Base-by-base conservation (phyloP, 1,140 invertebrate genomes). In the Meloidogyne exigua region DNA sequence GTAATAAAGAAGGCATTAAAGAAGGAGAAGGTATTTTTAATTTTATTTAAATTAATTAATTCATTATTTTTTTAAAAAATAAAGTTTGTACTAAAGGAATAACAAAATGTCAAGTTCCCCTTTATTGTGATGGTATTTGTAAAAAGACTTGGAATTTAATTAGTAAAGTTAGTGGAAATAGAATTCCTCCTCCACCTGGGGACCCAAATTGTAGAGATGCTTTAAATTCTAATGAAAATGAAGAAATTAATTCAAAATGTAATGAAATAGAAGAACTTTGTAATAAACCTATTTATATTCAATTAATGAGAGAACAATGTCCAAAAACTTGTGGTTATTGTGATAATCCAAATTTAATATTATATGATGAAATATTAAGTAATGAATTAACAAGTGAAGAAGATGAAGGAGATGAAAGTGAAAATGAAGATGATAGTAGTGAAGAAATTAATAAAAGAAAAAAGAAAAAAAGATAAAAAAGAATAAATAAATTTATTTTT, bases 241-340 rank as follows among this genome's bases (percentile, higher is more conserved):
- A 73, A n/a, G 15, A 62, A 65, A 26, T 3, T 23, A 25, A 36
- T n/a, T 32, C 74, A 21, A 73, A 75, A 28, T 75, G 74, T 69
- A 57, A 23, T 28, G 70, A 25, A 25, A 57, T 68, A 10, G 42
- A 12, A 23, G 5, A 39, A 39, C 64, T 75, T n/a, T 75, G 74
- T 32, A 23, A 23, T 21, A 1, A 72, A 39, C n/a, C 21, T n/a
- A 28, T 32, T 36, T 75, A 75, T 64, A 68, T 44, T 23, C n/a
- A 75, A 26, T 32, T 75, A 70, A 75, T 75, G 74, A 25, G 28
- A 21, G 74, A 70, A 70, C 74, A 75, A 21, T 75, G 74, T 23
- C 74, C 74, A 21, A 68, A 69, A 62, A 75, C 74, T 49, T 74
- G 65, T 65, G 72, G 72, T n/a, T 57, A 57, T 57, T 57, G 49